These are phyloP conservation scores for Baryphthengus martii DNA, from an alignment of 2,113 vertebrate species.

Conservation along the genomic window DNA sequence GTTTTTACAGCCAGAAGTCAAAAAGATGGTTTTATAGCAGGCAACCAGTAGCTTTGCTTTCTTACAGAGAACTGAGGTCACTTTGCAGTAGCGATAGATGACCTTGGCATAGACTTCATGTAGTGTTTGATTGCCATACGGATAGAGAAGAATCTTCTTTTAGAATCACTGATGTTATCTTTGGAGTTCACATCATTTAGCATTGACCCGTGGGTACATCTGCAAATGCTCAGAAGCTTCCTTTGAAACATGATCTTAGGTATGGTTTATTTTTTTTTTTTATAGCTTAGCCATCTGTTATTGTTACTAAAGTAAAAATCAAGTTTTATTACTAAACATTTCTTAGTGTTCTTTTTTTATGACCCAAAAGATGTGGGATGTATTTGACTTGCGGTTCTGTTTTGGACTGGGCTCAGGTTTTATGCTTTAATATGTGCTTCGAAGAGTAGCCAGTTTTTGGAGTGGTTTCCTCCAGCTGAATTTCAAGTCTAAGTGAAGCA, in stretches of 20 bases:
- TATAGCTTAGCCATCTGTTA: background rate
- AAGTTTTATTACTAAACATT: background rate
- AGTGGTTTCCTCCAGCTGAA: background rate
- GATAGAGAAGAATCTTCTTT: background rate
- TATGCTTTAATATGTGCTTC: background rate
- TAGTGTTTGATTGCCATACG: background rate
- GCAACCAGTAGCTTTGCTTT: background rate
- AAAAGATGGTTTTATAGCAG: background rate
- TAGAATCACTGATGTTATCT: background rate
- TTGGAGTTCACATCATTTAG: background rate
- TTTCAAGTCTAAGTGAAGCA: background rate
- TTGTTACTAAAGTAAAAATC: conserved; percentile 8
- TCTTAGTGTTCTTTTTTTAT: background rate
- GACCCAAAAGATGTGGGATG: background rate
- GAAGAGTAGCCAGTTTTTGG: background rate
- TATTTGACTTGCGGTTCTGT: background rate
- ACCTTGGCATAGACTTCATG: background rate
- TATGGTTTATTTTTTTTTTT: background rate
- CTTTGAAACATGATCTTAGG: background rate
- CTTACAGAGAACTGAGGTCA: background rate
- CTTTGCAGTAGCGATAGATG: background rate
- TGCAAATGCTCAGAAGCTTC: background rate
- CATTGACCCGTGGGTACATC: background rate
- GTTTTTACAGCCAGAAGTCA: background rate
- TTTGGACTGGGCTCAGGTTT: background rate